Evolutionary conservation across 2,113 vertebrate species (phyloP).

Genomic region (Cinclus cinclus): DNA sequence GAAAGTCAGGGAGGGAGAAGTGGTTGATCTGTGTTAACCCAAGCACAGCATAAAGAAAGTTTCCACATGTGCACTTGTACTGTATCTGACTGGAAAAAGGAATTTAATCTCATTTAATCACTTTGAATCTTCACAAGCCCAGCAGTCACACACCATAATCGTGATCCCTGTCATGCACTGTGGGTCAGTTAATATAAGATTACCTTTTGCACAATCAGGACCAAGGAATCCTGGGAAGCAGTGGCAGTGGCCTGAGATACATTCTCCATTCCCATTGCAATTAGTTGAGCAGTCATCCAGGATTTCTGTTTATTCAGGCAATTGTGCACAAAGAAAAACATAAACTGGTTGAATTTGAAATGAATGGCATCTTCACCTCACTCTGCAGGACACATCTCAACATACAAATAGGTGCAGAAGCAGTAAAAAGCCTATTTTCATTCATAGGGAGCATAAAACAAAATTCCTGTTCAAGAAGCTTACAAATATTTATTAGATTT

Average conservation of each 20-base stretch:
- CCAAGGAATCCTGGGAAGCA: constrained; percentile 95
- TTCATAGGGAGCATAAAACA: constrained; percentile 48
- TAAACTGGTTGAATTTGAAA: constrained; percentile 17
- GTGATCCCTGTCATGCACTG: not conserved
- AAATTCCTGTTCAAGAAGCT: constrained; percentile 50
- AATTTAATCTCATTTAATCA: constrained; percentile 35
- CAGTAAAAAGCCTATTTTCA: constrained; percentile 50
- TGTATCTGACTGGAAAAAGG: not conserved
- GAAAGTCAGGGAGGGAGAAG: not conserved
- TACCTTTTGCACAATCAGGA: constrained; percentile 96
- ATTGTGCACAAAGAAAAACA: constrained; percentile 1
- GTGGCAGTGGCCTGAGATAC: constrained; percentile 94
- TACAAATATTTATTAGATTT: constrained; percentile 68
- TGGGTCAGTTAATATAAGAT: not conserved
- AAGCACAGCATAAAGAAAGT: not conserved
- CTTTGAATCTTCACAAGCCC: constrained; percentile 22
- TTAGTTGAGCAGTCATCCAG: constrained; percentile 95
- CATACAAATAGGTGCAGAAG: constrained; percentile 15
- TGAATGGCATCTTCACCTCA: not conserved
- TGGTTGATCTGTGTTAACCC: not conserved
- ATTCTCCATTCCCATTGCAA: constrained; percentile 96
- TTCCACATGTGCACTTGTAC: not conserved
- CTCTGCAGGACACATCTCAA: constrained; percentile 19
- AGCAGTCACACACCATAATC: not conserved
- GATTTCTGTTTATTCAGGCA: constrained; percentile 80